phyloP scores from a whole-genome alignment of 2,113 vertebrate genomes.

The Erythrolamprus reginae region DNA sequence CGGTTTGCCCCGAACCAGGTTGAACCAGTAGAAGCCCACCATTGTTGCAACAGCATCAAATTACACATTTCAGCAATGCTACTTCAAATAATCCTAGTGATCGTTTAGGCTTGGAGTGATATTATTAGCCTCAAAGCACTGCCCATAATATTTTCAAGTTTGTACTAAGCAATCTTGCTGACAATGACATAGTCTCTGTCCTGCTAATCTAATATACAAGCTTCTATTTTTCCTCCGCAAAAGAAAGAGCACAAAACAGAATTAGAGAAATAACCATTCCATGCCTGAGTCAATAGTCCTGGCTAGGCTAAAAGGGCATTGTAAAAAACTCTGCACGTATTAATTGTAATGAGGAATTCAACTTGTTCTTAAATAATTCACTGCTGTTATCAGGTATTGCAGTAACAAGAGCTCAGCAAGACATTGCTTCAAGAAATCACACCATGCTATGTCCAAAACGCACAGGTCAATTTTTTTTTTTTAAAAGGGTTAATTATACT shows the following conservation, averaged over 20 bases:
- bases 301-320: conserved; percentile 17
- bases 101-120: conserved; percentile 3
- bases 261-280: conserved; percentile 38
- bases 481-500: conserved; percentile 16
- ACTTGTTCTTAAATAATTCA: conserved; percentile 63
- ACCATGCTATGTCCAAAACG: conserved; percentile 39
- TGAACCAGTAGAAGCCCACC: too few species aligned
- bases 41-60: neutral
- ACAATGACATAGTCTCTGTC: neutral
- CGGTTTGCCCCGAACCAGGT: too few species aligned
- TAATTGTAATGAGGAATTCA: conserved; percentile 65
- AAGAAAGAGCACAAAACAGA: conserved; percentile 21
- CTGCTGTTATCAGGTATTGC: conserved; percentile 46
- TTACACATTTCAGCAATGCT: neutral
- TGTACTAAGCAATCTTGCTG: neutral
- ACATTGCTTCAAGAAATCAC: conserved; percentile 10
- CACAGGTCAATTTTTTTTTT: conserved; percentile 25
- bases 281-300: conserved; percentile 35
- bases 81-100: neutral
- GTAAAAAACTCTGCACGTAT: conserved; percentile 59
- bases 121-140: conserved; percentile 13
- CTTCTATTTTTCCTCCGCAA: neutral
- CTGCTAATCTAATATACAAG: conserved; percentile 27
- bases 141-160: neutral
- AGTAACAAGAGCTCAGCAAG: conserved; percentile 58